Percentiles rank a stretch among this genome's conserved stretches.
phyloP scores from a whole-genome alignment of 1,140 invertebrate genomes.

The Drosophila trapezifrons region DNA sequence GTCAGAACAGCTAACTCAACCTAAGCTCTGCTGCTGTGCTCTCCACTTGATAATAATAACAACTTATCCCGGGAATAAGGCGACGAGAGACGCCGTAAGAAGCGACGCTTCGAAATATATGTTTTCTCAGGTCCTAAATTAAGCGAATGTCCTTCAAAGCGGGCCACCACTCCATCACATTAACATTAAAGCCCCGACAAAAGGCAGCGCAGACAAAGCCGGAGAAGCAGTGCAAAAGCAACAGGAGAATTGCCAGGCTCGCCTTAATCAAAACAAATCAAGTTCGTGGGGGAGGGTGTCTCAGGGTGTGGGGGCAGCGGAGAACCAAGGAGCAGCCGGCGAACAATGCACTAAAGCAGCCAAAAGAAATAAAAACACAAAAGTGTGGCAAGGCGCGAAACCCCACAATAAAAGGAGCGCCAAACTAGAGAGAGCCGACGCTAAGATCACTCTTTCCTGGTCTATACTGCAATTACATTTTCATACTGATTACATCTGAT shows the following conservation, averaged over 20 bases:
- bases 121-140: slow-evolving; percentile 22
- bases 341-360: slow-evolving; percentile 5
- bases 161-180: slow-evolving; percentile 17
- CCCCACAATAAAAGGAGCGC: not conserved
- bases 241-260: slow-evolving; percentile 15
- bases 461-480: no score
- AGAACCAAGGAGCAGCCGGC: slow-evolving; percentile 5
- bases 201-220: slow-evolving; percentile 7
- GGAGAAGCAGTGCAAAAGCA: slow-evolving; percentile 10
- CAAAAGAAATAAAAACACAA: not conserved
- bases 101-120: slow-evolving; percentile 11
- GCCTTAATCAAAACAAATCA: slow-evolving; percentile 23
- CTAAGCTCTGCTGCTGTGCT: not conserved
- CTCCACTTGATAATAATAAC: not conserved
- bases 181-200: slow-evolving; percentile 13
- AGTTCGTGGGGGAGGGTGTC: slow-evolving; percentile 7
- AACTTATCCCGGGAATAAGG: slow-evolving; percentile 1
- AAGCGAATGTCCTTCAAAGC: slow-evolving; percentile 20
- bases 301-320: not conserved
- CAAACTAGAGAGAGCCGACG: not conserved
- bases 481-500: no score
- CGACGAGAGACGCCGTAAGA: slow-evolving; percentile 4
- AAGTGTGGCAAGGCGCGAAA: slow-evolving; percentile 22
- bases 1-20: not conserved
- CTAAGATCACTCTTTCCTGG: not conserved